Evolutionary conservation across 2,113 vertebrate species (phyloP).

Genomic region (Anguilla rostrata): DNA sequence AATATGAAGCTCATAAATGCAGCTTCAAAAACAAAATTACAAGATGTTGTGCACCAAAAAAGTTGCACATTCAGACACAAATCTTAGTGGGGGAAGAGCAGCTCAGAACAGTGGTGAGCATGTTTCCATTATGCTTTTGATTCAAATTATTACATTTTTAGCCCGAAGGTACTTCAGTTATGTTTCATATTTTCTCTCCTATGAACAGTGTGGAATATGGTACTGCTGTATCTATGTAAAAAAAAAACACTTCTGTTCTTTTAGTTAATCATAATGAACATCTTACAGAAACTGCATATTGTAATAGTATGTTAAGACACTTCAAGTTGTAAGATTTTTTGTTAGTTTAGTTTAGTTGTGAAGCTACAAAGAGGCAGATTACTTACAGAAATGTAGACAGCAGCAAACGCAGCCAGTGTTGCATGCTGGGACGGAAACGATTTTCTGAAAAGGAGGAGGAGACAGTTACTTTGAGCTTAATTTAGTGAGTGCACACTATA

Average conservation of each 20-base stretch:
- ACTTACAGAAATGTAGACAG: constrained; percentile 97
- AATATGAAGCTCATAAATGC: neutral
- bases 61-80: neutral
- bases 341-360: neutral
- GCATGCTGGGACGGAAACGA: constrained; percentile 98
- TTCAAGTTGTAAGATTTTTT: no score
- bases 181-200: constrained; percentile 13
- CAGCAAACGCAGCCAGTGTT: constrained; percentile 93
- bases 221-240: neutral
- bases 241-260: neutral
- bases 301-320: neutral
- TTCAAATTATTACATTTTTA: neutral
- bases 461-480: neutral
- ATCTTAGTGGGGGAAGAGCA: neutral
- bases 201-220: neutral
- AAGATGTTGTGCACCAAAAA: neutral
- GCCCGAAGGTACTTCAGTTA: constrained; percentile 21
- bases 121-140: neutral
- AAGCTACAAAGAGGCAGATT: constrained; percentile 31
- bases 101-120: constrained; percentile 3
- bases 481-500: neutral
- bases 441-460: constrained; percentile 83
- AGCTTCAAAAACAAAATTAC: neutral
- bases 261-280: neutral
- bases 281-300: neutral